Evolutionary conservation across 1,140 invertebrate species (phyloP).

Genomic region (Drosophila setifemur): DNA sequence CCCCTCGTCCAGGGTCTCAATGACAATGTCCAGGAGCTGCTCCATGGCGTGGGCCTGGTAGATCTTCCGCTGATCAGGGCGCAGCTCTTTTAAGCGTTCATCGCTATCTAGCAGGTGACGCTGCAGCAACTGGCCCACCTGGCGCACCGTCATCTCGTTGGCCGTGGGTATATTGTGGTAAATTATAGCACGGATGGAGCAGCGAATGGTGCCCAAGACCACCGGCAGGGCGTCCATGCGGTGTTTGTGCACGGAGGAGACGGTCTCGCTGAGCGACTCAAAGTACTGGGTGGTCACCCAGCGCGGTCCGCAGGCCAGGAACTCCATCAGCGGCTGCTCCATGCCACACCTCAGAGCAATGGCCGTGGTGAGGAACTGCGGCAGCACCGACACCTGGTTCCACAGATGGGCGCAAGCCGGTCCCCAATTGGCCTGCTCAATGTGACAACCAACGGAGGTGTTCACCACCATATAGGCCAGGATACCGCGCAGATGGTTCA

Average conservation of each 20-base stretch:
- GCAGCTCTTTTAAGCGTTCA: conserved; percentile 14
- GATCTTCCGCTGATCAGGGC: background rate
- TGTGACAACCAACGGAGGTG: background rate
- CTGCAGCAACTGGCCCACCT: conserved; percentile 23
- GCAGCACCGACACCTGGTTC: conserved; percentile 8
- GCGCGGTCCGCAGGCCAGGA: conserved; percentile 29
- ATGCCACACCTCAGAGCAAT: conserved; percentile 31
- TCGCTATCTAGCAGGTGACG: conserved; percentile 19
- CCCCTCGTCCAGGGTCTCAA: background rate
- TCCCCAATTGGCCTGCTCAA: background rate
- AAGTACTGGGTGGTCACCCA: conserved; percentile 34
- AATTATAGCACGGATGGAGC: conserved; percentile 10
- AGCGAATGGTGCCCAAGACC: background rate
- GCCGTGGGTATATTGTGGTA: background rate
- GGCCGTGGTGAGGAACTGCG: conserved; percentile 17
- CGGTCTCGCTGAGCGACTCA: conserved; percentile 16
- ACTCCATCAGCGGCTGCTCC: conserved; percentile 21
- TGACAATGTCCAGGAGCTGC: conserved; percentile 1
- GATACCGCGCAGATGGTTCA: conserved; percentile 32
- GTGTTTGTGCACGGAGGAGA: background rate
- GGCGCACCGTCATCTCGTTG: background rate
- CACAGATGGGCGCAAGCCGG: conserved; percentile 37
- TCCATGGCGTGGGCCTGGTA: conserved; percentile 38
- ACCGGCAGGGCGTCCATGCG: background rate
- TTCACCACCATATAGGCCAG: conserved; percentile 29